phyloP scores from a whole-genome alignment of 1,140 invertebrate species.

The Tetragonula clypearis region DNA sequence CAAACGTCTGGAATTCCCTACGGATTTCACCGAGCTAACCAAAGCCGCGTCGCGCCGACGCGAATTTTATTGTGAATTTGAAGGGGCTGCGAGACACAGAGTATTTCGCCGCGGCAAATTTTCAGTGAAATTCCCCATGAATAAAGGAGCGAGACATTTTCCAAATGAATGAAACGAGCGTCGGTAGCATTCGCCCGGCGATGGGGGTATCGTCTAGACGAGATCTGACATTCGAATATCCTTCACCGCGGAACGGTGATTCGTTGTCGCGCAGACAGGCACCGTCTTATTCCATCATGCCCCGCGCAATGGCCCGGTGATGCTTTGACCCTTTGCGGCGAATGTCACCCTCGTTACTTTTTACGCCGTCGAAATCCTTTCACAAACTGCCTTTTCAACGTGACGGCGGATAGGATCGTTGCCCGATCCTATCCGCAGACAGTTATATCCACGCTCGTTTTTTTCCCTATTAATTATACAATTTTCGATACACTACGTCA shows the following conservation, averaged over 20 bases:
- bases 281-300: slow-evolving; percentile 18
- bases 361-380: slow-evolving; percentile 39
- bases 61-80: neutral
- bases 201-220: slow-evolving; percentile 9
- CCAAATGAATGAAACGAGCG: neutral
- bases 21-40: neutral
- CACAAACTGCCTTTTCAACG: neutral
- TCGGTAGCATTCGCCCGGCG: neutral
- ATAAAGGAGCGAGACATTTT: neutral
- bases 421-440: neutral
- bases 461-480: neutral
- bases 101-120: neutral
- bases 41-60: too few species aligned
- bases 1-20: neutral
- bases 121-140: neutral
- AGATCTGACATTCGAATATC: slow-evolving; percentile 21
- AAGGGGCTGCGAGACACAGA: neutral
- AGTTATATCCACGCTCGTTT: neutral
- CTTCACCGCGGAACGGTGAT: neutral
- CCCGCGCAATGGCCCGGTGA: neutral
- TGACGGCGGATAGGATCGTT: neutral
- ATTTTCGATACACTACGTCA: neutral
- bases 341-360: slow-evolving; percentile 57
- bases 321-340: slow-evolving; percentile 35
- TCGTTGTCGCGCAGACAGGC: slow-evolving; percentile 14